Evolutionary conservation across 1,140 invertebrate genomes (phyloP).

Genomic region (Solenopsis invicta): DNA sequence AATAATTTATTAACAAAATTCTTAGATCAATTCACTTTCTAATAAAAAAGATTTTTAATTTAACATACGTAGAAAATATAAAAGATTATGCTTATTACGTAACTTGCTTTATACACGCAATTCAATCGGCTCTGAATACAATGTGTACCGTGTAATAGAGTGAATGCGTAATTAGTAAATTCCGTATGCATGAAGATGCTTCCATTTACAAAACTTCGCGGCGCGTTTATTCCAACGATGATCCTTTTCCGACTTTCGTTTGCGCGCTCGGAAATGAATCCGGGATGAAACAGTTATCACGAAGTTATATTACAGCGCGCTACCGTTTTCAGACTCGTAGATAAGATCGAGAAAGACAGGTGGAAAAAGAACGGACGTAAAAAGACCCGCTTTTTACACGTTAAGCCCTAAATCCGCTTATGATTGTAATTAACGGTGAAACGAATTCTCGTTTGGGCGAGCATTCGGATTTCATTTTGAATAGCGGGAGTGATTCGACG

Average conservation of each 20-base stretch:
- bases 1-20: not conserved
- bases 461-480: conserved; percentile 21
- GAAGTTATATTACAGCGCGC: conserved; percentile 45
- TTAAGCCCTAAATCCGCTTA: conserved; percentile 27
- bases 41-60: not conserved
- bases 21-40: not conserved
- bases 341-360: not conserved
- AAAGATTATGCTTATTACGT: not conserved
- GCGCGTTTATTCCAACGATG: conserved; percentile 14
- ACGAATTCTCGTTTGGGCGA: not conserved
- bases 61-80: not conserved
- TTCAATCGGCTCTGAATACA: conserved; percentile 20
- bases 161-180: conserved; percentile 47
- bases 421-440: conserved; percentile 43
- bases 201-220: conserved; percentile 35
- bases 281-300: conserved; percentile 24
- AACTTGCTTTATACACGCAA: not conserved
- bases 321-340: not conserved
- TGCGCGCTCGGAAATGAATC: not conserved
- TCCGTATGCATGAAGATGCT: conserved; percentile 36
- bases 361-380: not conserved
- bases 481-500: conserved; percentile 5
- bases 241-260: conserved; percentile 37
- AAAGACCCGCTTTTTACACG: conserved; percentile 14
- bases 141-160: not conserved